A percentile compares a stretch with the other conserved stretches of the same genome.
Conservation (phyloP, 2,888 invertebrate species). For the Cistogaster globosa region DNA sequence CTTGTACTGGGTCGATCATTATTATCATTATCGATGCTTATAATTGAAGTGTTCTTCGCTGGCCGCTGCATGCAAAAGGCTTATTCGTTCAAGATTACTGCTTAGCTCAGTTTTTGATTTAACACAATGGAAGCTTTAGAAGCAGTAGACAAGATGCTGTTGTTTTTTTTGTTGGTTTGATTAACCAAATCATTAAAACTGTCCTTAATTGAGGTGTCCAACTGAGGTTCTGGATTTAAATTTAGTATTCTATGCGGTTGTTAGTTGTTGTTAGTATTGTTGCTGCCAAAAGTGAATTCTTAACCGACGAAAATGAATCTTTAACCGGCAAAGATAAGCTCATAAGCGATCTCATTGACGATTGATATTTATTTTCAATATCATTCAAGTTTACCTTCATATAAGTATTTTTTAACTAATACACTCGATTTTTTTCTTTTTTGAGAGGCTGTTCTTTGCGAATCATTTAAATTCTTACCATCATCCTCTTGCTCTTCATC, state of each 20-base stretch:
- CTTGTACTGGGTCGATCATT: no score
- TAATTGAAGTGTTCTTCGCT: no score
- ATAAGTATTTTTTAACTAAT: slow-evolving; percentile 75
- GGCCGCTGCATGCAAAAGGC: no score
- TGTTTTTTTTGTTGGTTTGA: slow-evolving; percentile 16
- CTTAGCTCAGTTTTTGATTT: not conserved
- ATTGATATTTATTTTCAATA: slow-evolving; percentile 77
- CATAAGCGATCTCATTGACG: slow-evolving; percentile 74
- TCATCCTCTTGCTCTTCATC: slow-evolving; percentile 73
- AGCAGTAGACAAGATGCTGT: not conserved
- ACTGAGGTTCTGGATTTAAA: not conserved
- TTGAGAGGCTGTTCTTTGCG: slow-evolving; percentile 33
- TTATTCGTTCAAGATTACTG: not conserved
- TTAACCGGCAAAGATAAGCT: slow-evolving; percentile 16
- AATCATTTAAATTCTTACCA: not conserved
- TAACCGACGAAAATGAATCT: no score
- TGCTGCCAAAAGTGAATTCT: not conserved
- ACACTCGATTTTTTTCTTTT: slow-evolving; percentile 55
- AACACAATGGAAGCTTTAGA: slow-evolving; percentile 2
- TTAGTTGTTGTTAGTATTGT: not conserved
- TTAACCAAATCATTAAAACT: slow-evolving; percentile 61
- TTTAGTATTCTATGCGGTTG: not conserved
- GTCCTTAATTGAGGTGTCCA: slow-evolving; percentile 29
- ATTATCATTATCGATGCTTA: no score
- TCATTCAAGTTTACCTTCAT: slow-evolving; percentile 76